Percentiles rank a stretch among this genome's conserved stretches.
Conservation (phyloP, 2,113 vertebrate species). For the Naja naja region DNA sequence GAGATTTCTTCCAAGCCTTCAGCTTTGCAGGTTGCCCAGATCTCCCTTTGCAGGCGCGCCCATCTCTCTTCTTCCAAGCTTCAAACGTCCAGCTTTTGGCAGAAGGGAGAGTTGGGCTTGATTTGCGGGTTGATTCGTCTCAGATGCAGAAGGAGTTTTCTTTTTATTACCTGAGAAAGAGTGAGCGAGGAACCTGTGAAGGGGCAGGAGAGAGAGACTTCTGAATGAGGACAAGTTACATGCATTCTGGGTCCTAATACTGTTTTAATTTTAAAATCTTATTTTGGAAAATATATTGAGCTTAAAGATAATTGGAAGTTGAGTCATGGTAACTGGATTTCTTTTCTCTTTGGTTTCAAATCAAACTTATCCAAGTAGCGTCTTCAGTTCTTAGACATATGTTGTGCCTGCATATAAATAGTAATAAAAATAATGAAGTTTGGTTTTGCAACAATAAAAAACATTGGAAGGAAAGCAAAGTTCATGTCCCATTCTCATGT, state of each 20-base stretch:
- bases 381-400: neutral
- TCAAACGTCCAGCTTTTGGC: neutral
- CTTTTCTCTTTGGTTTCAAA: neutral
- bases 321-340: neutral
- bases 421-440: neutral
- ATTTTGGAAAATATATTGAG: neutral
- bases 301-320: neutral
- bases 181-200: neutral
- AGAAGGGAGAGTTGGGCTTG: neutral
- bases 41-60: neutral
- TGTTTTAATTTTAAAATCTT: neutral
- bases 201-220: neutral
- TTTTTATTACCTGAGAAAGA: neutral
- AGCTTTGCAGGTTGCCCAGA: neutral
- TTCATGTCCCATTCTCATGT: too few species aligned
- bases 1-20: neutral
- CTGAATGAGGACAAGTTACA: too few species aligned
- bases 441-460: neutral
- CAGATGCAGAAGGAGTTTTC: neutral
- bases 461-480: neutral
- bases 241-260: neutral
- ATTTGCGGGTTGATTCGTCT: neutral
- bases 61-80: too few species aligned
- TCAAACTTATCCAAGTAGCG: neutral
- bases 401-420: neutral